These are phyloP conservation scores for Rhizoglyphus robini DNA, from an alignment of 1,140 invertebrate species.

Conservation along the genomic window DNA sequence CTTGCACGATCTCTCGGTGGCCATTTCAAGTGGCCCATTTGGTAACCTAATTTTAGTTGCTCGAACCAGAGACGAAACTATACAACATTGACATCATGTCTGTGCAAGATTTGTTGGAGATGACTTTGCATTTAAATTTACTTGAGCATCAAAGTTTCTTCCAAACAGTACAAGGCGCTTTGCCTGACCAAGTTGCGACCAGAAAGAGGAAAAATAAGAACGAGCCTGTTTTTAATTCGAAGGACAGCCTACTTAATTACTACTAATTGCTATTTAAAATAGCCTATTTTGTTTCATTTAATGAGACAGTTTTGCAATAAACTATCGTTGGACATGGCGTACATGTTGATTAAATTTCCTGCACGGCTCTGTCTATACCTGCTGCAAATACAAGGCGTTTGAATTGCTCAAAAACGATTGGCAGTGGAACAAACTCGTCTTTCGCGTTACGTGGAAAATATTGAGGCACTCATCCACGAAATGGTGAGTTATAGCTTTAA, in stretches of 20 bases:
- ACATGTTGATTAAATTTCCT: constrained; percentile 61
- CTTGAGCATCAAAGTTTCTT: background rate
- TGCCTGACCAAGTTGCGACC: background rate
- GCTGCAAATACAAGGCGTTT: constrained; percentile 71
- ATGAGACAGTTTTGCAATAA: background rate
- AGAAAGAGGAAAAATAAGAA: too few relatives aligned
- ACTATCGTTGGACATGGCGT: background rate
- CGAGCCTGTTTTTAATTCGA: too few relatives aligned
- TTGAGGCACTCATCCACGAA: constrained; percentile 57
- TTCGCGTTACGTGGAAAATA: constrained; percentile 41
- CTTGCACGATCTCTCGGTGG: constrained; percentile 54
- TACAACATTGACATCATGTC: background rate
- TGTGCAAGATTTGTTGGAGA: background rate
- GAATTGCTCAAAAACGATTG: constrained; percentile 30
- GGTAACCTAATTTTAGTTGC: too few relatives aligned
- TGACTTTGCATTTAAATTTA: background rate
- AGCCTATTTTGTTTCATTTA: constrained; percentile 1
- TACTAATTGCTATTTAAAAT: too few relatives aligned
- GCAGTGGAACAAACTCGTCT: constrained; percentile 29
- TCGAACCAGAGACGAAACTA: constrained; percentile 44
- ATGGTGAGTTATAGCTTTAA: constrained; percentile 64
- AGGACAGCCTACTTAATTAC: background rate
- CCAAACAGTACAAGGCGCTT: background rate
- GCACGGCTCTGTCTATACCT: constrained; percentile 49
- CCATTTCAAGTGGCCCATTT: too few relatives aligned